Evolutionary conservation across 2,888 invertebrate species (phyloP), one percentile per base, ranked within the genome.

Genomic region (Apodemia hepburni): DNA sequence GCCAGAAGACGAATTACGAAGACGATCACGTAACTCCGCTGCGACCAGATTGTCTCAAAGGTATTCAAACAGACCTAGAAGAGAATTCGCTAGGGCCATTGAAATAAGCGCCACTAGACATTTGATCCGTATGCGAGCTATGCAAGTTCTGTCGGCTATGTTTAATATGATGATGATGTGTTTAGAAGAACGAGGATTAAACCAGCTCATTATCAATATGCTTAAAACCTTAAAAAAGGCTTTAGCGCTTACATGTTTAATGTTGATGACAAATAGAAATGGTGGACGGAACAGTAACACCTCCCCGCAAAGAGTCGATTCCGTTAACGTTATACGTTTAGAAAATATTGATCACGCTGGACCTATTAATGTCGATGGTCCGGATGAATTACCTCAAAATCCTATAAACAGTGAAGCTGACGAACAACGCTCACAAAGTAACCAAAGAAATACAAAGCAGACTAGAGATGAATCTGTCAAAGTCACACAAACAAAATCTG

Each of bases 91-190:
- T 1, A 80, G 87, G 60, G 79, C 82, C 2, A 76, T 89, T 61
- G 89, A 89, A 75, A 82, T 89, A 38, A 85, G 84, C 68, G 84
- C 86, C 22, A 91, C 89, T 5, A 79, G 89, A 62, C 87, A 89
- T 70, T 87, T 87, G 71, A 87, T 92, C 66, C 84, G 91, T n/a
- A 85, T 89, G 84, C 78, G 91, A 62, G 92, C 91, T 17, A 89
- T 88, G 86, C 87, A 88, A 73, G 87, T 92, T 1, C 72, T 92
- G 22, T 88, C 91, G n/a, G 84, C 88, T 4, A 89, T 92, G 88
- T 92, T 92, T 68, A 88, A 90, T 68, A 88, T 90, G 82, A 92
- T 92, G 92, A 91, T 92, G 90, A 85, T 86, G 84, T 92, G 92
- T 66, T 77, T 91, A 38, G 90, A 91, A 67, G 89, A 89, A 68